phyloP scores from a whole-genome alignment of 1,140 invertebrate genomes.

The Penaeus chinensis region DNA sequence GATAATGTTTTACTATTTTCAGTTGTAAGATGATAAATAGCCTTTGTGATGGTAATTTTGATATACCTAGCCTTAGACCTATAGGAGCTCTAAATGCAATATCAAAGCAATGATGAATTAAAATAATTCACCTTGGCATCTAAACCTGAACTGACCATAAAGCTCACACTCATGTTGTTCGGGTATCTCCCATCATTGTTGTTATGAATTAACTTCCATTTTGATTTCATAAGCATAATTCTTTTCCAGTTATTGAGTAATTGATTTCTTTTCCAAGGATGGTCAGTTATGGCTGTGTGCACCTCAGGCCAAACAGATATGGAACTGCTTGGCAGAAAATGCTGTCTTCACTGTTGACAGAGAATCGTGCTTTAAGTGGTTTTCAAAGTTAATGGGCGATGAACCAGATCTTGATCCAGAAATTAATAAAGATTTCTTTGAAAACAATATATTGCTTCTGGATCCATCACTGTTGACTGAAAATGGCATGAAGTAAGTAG shows the following conservation, averaged over 20 bases:
- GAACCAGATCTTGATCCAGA: constrained; percentile 97
- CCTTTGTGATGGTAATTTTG: too few species aligned
- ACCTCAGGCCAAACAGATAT: constrained; percentile 96
- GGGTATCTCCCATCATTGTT: too few species aligned
- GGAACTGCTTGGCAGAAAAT: constrained; percentile 94
- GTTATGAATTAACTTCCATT: too few species aligned
- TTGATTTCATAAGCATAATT: too few species aligned
- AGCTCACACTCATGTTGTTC: too few species aligned
- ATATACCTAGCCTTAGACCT: too few species aligned
- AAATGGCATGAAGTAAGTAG: constrained; percentile 88
- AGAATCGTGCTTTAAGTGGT: constrained; percentile 98
- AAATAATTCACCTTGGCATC: too few species aligned
- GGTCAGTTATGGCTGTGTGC: constrained; percentile 96
- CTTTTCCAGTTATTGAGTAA: background rate
- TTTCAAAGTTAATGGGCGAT: constrained; percentile 98
- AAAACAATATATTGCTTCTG: constrained; percentile 92
- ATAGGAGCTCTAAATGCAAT: too few species aligned
- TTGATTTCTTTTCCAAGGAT: constrained; percentile 76
- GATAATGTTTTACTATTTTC: too few species aligned
- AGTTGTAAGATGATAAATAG: too few species aligned
- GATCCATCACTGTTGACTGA: constrained; percentile 92
- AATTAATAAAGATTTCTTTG: constrained; percentile 96
- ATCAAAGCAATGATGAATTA: too few species aligned
- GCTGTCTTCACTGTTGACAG: constrained; percentile 91
- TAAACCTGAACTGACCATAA: too few species aligned